These are phyloP conservation scores for Kryptolebias ocellatus DNA, from an alignment of 2,797 vertebrate genomes.

Conservation along the genomic window DNA sequence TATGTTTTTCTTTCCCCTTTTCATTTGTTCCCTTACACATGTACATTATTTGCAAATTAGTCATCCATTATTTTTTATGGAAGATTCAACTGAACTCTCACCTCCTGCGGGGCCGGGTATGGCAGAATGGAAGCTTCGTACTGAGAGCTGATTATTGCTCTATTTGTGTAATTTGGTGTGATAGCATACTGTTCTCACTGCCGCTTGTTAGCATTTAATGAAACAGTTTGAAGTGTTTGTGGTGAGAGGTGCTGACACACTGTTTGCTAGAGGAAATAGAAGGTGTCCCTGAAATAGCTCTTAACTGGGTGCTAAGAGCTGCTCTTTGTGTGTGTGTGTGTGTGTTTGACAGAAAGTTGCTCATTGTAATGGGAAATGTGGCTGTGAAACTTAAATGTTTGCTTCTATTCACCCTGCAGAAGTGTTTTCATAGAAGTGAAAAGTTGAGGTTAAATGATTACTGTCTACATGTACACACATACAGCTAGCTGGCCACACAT, in stretches of 20 bases:
- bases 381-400: conserved; percentile 27
- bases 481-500: background rate
- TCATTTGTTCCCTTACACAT: conserved; percentile 1
- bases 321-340: conserved; percentile 23
- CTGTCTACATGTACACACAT: conserved; percentile 14
- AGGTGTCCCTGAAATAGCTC: conserved; percentile 70
- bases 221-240: conserved; percentile 55
- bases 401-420: background rate
- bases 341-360: conserved; percentile 35
- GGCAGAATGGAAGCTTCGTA: conserved; percentile 31
- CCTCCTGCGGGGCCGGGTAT: conserved; percentile 25
- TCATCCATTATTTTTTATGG: conserved; percentile 9
- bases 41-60: conserved; percentile 6
- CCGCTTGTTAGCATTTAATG: conserved; percentile 64
- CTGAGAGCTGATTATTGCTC: conserved; percentile 51
- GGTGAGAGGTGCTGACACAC: conserved; percentile 60
- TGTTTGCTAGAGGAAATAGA: conserved; percentile 61
- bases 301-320: conserved; percentile 66
- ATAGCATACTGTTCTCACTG: conserved; percentile 17
- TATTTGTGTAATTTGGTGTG: conserved; percentile 53
- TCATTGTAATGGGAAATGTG: conserved; percentile 33
- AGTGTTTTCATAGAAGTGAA: conserved; percentile 17
- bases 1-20: background rate
- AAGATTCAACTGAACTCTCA: conserved; percentile 1
- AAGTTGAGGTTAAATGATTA: conserved; percentile 40